Evolutionary conservation across 1,140 invertebrate genomes (phyloP).

Genomic region (Euwallacea fornicatus): DNA sequence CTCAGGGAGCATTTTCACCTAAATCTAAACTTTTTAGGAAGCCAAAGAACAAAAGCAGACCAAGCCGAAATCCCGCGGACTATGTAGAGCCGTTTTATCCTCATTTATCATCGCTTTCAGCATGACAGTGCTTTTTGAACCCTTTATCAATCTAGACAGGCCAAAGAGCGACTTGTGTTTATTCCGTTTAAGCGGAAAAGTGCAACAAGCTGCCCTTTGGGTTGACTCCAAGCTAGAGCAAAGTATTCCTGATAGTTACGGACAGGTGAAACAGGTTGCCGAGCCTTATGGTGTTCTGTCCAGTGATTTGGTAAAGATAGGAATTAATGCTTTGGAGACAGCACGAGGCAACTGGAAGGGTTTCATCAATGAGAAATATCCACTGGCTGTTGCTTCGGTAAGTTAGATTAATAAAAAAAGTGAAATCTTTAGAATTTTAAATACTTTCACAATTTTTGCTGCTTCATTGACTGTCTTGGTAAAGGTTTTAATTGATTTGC

Average conservation of each 20-base stretch:
- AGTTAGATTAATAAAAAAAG: constrained; percentile 47
- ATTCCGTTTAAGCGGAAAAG: constrained; percentile 25
- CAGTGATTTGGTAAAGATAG: constrained; percentile 59
- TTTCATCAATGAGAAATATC: constrained; percentile 61
- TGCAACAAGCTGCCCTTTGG: constrained; percentile 42
- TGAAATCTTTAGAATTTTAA: not conserved
- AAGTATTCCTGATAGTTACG: constrained; percentile 63
- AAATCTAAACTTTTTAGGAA: constrained; percentile 41
- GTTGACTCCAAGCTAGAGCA: constrained; percentile 56
- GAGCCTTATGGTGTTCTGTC: constrained; percentile 65
- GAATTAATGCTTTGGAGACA: constrained; percentile 60
- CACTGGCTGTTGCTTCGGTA: constrained; percentile 61
- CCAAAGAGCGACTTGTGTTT: constrained; percentile 22
- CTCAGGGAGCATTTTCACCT: not conserved
- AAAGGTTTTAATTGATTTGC: constrained; percentile 40
- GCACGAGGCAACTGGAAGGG: constrained; percentile 52
- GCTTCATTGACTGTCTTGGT: not conserved
- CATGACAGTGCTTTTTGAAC: constrained; percentile 31
- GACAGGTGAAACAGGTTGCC: constrained; percentile 50
- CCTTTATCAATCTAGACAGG: constrained; percentile 7
- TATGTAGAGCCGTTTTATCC: not conserved
- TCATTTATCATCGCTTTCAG: constrained; percentile 31
- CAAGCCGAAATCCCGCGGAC: not conserved
- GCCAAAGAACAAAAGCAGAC: constrained; percentile 29
- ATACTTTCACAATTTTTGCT: constrained; percentile 9